Evolutionary conservation across 2,113 vertebrate genomes (phyloP).

Genomic region (Orthonyx spaldingii): DNA sequence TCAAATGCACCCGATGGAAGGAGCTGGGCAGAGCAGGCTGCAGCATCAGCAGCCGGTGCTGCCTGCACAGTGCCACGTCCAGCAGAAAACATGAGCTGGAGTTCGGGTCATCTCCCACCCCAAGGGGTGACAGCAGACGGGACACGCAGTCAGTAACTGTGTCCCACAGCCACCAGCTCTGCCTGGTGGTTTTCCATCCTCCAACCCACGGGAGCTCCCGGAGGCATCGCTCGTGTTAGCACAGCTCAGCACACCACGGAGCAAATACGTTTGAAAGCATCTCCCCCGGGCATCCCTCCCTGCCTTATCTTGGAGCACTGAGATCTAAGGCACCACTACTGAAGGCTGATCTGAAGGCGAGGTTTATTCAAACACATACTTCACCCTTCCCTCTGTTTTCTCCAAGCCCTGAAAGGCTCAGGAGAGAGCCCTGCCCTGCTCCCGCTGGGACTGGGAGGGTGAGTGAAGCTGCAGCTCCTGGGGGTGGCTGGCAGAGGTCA

Average conservation of each 20-base stretch:
- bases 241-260: not conserved
- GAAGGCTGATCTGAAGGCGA: not conserved
- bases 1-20: accelerated
- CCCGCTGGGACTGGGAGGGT: not conserved
- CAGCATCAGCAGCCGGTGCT: not conserved
- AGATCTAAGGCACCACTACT: conserved; percentile 38
- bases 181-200: not conserved
- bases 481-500: not conserved
- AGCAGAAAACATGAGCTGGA: not conserved
- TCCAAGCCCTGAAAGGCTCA: not conserved
- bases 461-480: accelerated
- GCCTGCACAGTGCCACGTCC: accelerated
- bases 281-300: not conserved
- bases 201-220: accelerated
- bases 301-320: not conserved
- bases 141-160: accelerated
- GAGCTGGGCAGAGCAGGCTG: not conserved
- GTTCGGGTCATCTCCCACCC: not conserved
- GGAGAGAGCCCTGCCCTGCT: not conserved
- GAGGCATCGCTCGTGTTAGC: not conserved
- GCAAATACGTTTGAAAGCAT: not conserved
- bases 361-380: not conserved
- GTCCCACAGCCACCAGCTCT: not conserved
- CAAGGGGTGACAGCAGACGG: not conserved
- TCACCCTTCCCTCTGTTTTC: not conserved